Evolutionary conservation across 2,888 invertebrate genomes (phyloP).

Genomic region (Lasioglossum calceatum): DNA sequence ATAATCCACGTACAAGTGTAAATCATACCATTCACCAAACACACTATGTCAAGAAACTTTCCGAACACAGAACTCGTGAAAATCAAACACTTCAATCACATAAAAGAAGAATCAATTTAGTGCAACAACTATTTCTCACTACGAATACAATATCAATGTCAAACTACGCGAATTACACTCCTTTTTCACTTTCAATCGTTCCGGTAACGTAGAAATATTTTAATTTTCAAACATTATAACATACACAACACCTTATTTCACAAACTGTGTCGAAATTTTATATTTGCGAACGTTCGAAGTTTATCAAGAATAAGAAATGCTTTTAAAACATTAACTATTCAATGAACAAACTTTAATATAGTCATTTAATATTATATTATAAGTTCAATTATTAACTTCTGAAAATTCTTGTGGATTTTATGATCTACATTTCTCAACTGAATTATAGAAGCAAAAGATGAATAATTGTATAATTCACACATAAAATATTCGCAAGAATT

Average conservation of each 20-base stretch:
- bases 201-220: neutral
- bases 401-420: neutral
- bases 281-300: neutral
- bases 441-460: neutral
- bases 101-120: conserved; percentile 4
- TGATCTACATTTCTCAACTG: neutral
- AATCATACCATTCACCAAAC: conserved; percentile 33
- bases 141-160: neutral
- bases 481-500: neutral
- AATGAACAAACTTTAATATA: neutral
- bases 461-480: neutral
- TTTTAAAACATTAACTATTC: neutral
- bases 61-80: conserved; percentile 31
- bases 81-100: conserved; percentile 19
- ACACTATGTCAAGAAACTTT: conserved; percentile 40
- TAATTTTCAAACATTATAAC: neutral
- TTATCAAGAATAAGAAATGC: neutral
- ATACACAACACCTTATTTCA: neutral
- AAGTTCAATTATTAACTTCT: neutral
- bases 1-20: conserved; percentile 49
- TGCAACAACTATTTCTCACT: neutral
- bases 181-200: neutral
- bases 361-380: neutral
- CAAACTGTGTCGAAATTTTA: neutral
- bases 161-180: neutral